These are phyloP conservation scores for Octomys mimax DNA, from an alignment of 2,797 vertebrate species.

Conservation along the genomic window DNA sequence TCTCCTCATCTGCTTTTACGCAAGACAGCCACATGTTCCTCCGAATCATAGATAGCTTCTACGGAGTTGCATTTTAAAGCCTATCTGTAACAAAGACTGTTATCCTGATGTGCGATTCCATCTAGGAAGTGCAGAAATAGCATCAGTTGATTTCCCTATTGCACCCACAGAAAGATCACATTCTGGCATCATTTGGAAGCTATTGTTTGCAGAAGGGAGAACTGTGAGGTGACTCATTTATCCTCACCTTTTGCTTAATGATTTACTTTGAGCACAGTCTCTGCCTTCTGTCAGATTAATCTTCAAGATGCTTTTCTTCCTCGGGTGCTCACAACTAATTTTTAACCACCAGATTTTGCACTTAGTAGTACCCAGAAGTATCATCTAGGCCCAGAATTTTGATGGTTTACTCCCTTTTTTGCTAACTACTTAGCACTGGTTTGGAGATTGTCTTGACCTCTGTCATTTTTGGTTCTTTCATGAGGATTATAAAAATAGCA, in stretches of 20 bases:
- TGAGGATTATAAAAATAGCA: neutral
- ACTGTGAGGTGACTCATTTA: constrained; percentile 54
- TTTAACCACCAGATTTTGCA: neutral
- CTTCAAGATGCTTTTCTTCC: neutral
- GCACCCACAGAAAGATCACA: constrained; percentile 48
- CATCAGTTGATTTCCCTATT: neutral
- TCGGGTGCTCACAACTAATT: neutral
- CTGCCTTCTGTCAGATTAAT: neutral
- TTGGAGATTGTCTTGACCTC: neutral
- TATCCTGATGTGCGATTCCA: constrained; percentile 26
- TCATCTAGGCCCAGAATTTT: neutral
- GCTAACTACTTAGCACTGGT: neutral
- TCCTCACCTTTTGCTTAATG: constrained; percentile 39
- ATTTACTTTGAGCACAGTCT: constrained; percentile 4
- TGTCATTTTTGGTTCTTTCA: neutral
- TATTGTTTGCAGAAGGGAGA: constrained; percentile 58
- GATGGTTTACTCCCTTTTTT: neutral
- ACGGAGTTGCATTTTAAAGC: neutral
- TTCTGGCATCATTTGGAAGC: constrained; percentile 57
- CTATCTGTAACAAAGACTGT: constrained; percentile 51
- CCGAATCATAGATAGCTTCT: neutral
- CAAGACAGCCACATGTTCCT: neutral
- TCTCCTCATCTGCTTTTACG: constrained; percentile 19
- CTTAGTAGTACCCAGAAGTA: neutral
- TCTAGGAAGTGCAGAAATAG: constrained; percentile 70